Base-by-base conservation (phyloP, 2,888 invertebrate species). In the Napeogenes inachia region DNA sequence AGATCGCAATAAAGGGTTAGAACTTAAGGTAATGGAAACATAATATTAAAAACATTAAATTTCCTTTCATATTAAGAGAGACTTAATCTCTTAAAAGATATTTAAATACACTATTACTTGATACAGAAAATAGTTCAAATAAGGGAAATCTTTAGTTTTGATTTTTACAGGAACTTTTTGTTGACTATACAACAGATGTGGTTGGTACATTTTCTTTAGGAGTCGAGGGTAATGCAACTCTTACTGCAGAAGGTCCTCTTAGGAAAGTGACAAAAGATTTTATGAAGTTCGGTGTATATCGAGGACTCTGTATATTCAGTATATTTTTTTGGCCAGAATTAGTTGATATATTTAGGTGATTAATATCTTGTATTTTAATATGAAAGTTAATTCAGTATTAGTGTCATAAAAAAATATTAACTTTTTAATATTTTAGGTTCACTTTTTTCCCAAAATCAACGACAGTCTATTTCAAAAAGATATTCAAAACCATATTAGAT, bases 381-480 rank as follows among this genome's bases (percentile, higher is more conserved):
- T 21, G 21, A 21, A 21, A 21, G 21, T 21, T 21, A 21, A 21
- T 21, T 21, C 21, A 21, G 21, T 21, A 1, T 21, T 21, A 21
- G 21, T 21, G 21, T 10, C 10, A 32, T 12, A 57, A 21, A 8
- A 50, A 45, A 30, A 45, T 47, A 12, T 4, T 32, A 33, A 33
- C 53, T n/a, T 30, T 21, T 50, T 32, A 38, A 53, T 35, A 8
- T 62, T 64, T 13, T 68, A 86, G 86, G 45, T 84, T 84, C 42
- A 71, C 73, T 2, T 70, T 85, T 0, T 86, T 85, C 67, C 83
- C 87, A 0, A 80, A 78, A 57, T 21, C 72, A 2, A 66, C 78
- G 0, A 75, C 70, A 0, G 63, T 64, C 0, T 81, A 75, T 65
- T 78, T 86, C 45, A 73, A 63, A 6, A 70, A 70, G 13, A 53